phyloP scores from a whole-genome alignment of 1,140 invertebrate species.

The Euura saliciscinereae region DNA sequence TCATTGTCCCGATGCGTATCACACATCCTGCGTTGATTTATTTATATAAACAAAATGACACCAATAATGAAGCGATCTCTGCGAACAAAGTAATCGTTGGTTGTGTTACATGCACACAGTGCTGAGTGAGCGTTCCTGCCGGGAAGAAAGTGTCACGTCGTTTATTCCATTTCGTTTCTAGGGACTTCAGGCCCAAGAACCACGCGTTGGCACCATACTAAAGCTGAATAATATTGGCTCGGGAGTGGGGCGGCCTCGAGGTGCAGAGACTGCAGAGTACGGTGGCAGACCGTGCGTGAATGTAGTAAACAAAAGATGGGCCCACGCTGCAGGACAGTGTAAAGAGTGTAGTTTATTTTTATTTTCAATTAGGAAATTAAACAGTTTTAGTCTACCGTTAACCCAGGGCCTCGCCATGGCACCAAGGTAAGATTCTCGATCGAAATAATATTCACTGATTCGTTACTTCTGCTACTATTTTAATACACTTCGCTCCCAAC shows the following conservation, averaged over 20 bases:
- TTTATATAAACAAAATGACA: too few species aligned
- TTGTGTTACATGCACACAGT: too few species aligned
- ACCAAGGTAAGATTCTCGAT: background rate
- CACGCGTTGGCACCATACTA: background rate
- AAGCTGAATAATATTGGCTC: background rate
- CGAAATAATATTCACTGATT: background rate
- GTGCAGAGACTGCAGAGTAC: background rate
- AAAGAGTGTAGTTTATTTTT: background rate
- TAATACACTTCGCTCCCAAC: background rate
- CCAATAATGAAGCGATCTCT: too few species aligned
- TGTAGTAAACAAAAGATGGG: constrained; percentile 44
- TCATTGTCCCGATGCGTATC: too few species aligned
- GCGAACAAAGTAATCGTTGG: too few species aligned
- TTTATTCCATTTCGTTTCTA: background rate
- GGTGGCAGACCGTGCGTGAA: constrained; percentile 9
- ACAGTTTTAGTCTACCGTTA: too few species aligned
- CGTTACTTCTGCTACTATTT: background rate
- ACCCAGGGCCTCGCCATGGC: background rate
- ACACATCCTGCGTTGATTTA: too few species aligned
- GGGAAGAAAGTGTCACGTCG: too few species aligned
- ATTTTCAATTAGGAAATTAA: too few species aligned
- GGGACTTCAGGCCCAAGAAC: background rate
- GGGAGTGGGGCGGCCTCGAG: background rate
- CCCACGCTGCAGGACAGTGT: background rate
- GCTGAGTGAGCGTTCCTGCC: too few species aligned